phyloP scores from a whole-genome alignment of 2,888 invertebrate species.

The Athalia circularis region DNA sequence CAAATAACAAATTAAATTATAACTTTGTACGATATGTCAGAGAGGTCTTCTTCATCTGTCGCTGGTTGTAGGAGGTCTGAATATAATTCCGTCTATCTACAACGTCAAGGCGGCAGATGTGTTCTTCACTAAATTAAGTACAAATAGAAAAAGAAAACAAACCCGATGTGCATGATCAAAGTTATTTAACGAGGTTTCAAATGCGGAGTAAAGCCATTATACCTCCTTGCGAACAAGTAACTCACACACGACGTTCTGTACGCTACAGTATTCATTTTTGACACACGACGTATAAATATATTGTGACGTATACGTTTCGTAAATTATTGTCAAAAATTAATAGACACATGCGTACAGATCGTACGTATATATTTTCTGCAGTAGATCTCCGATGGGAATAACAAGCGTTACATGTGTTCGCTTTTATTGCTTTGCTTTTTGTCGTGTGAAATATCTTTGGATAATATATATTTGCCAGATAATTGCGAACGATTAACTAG shows the following conservation, averaged over 20 bases:
- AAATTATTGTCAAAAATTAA: too few relatives aligned
- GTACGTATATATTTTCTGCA: too few relatives aligned
- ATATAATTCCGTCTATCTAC: background rate
- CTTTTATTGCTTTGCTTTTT: too few relatives aligned
- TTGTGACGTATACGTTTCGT: too few relatives aligned
- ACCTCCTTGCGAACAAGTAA: background rate
- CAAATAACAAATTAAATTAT: slow-evolving; percentile 28
- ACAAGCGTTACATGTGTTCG: too few relatives aligned
- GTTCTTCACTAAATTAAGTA: slow-evolving; percentile 35
- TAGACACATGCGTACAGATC: too few relatives aligned
- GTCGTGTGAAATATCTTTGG: too few relatives aligned
- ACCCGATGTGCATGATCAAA: slow-evolving; percentile 24
- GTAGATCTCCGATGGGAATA: too few relatives aligned
- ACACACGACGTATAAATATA: too few relatives aligned
- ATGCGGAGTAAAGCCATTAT: background rate
- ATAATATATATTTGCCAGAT: too few relatives aligned
- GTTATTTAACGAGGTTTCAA: slow-evolving; percentile 10
- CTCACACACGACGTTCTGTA: background rate
- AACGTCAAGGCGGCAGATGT: slow-evolving; percentile 25
- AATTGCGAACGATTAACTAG: too few relatives aligned
- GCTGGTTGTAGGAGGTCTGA: slow-evolving; percentile 40
- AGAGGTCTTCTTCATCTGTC: slow-evolving; percentile 33
- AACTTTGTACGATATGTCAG: background rate
- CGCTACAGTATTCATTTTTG: too few relatives aligned
- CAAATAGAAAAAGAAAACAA: slow-evolving; percentile 42